Conservation (phyloP, 2,888 invertebrate genomes). For the Adelognathus sp. region DNA sequence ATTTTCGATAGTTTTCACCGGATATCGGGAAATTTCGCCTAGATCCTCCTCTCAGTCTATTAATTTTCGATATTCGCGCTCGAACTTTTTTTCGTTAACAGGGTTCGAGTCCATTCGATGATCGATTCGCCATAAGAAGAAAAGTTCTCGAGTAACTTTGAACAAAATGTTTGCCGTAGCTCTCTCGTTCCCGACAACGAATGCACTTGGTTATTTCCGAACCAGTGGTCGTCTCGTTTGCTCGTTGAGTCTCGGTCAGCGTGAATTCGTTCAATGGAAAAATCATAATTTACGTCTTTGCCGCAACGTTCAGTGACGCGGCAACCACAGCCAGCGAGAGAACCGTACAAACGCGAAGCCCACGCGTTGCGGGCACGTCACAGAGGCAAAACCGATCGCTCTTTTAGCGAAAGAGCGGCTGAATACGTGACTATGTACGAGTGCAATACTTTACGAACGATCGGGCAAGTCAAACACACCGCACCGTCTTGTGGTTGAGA, state of each 20-base stretch:
- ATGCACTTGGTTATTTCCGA: no score
- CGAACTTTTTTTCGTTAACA: no score
- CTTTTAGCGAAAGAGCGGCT: not conserved
- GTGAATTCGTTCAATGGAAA: conserved; percentile 49
- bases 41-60: no score
- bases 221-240: no score
- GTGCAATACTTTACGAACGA: not conserved
- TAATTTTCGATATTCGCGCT: no score
- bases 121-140: conserved; percentile 35
- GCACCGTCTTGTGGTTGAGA: not conserved
- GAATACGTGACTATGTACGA: conserved; percentile 8
- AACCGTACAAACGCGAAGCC: conserved; percentile 20
- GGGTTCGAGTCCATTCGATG: no score
- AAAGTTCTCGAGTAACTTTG: conserved; percentile 2
- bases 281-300: conserved; percentile 59
- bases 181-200: conserved; percentile 7
- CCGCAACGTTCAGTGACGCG: conserved; percentile 24
- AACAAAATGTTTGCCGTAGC: not conserved
- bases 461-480: not conserved
- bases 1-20: no score
- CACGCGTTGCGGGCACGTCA: conserved; percentile 48
- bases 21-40: no score
- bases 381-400: not conserved
- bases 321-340: not conserved
- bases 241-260: conserved; percentile 22